A percentile compares a stretch with the other conserved stretches of the same genome.
Conservation (phyloP, 2,113 vertebrate species). For the Vombatus ursinus region DNA sequence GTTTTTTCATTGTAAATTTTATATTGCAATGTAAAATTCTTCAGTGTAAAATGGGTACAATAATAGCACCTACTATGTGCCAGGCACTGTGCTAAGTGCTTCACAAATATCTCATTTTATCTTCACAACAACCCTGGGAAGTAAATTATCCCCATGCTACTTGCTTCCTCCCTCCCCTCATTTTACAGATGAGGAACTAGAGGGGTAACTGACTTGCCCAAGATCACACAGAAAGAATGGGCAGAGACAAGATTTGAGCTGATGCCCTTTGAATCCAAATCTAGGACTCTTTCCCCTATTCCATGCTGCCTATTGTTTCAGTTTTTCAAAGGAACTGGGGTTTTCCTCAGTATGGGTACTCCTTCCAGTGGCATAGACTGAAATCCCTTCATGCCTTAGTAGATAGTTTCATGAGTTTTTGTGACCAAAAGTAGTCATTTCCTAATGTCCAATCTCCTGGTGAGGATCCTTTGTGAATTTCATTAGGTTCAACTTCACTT, state of each 20-base stretch:
- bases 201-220: not conserved
- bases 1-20: not conserved
- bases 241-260: not conserved
- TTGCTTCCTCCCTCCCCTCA: not conserved
- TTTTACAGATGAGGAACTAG: not conserved
- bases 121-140: not conserved
- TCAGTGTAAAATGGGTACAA: not conserved
- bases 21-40: not conserved
- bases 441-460: not conserved
- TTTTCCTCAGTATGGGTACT: not conserved
- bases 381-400: not conserved
- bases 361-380: not conserved
- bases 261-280: not conserved
- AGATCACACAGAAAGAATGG: not conserved
- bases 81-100: not conserved
- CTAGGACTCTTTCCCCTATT: not conserved
- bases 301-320: not conserved
- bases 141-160: not conserved
- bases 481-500: not conserved
- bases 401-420: not conserved
- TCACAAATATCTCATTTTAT: not conserved
- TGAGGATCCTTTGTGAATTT: not conserved
- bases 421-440: not conserved
- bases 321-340: not conserved
- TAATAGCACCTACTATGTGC: not conserved